phyloP scores from a whole-genome alignment of 2,113 vertebrate species.

The Oncorhynchus nerka region DNA sequence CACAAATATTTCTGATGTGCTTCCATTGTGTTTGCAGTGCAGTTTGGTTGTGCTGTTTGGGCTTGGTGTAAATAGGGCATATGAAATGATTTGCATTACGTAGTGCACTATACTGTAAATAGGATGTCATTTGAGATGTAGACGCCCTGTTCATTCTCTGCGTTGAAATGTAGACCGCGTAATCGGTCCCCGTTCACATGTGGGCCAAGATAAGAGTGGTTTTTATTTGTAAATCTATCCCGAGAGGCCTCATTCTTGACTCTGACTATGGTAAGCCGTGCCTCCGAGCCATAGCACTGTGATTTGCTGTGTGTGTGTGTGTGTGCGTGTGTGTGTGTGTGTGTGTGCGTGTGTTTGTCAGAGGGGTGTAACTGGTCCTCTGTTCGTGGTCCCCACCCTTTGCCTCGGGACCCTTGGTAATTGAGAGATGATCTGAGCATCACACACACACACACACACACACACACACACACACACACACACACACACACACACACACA shows the following conservation, averaged over 20 bases:
- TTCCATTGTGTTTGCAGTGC: constrained; percentile 32
- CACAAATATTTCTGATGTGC: constrained; percentile 27
- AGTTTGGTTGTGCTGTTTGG: constrained; percentile 29
- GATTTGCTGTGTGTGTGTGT: constrained; percentile 17
- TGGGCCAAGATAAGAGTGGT: constrained; percentile 66
- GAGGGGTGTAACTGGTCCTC: constrained; percentile 58
- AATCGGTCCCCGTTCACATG: constrained; percentile 63
- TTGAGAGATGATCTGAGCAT: constrained; percentile 67
- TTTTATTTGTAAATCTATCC: constrained; percentile 72
- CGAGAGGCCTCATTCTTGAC: constrained; percentile 65
- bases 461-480: no score
- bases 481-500: not conserved
- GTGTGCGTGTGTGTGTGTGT: constrained; percentile 21
- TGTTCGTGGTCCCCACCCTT: constrained; percentile 57
- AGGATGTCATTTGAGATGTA: not conserved
- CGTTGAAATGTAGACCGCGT: constrained; percentile 70
- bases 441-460: constrained; percentile 9
- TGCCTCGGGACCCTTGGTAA: constrained; percentile 64
- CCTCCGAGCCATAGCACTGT: constrained; percentile 53
- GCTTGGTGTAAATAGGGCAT: constrained; percentile 63
- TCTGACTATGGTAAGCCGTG: constrained; percentile 60
- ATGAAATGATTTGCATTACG: constrained; percentile 36
- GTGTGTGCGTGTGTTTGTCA: not conserved
- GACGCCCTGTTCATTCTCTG: constrained; percentile 56
- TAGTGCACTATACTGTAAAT: not conserved